Evolutionary conservation across 2,113 vertebrate species (phyloP).

Genomic region (Notechis scutatus): DNA sequence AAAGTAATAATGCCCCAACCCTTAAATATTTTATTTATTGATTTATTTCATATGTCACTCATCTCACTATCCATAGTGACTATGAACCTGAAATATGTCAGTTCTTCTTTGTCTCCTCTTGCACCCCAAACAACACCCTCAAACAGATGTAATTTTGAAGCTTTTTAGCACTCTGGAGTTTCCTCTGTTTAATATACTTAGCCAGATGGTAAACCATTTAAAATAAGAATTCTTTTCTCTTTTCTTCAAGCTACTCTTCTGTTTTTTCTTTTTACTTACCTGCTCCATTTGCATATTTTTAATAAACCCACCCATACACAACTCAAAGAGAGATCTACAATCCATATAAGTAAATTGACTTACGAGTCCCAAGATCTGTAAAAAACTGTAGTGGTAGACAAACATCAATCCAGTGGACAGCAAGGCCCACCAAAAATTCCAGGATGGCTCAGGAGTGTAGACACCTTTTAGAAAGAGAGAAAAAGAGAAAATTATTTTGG

Average conservation of each 20-base stretch:
- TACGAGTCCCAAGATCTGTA: constrained; percentile 94
- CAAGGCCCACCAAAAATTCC: constrained; percentile 94
- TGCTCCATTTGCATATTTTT: background rate
- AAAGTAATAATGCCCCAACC: background rate
- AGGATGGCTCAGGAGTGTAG: constrained; percentile 90
- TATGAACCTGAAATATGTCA: background rate
- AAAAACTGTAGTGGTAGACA: constrained; percentile 91
- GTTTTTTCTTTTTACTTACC: background rate
- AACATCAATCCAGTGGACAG: constrained; percentile 93
- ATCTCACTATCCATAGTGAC: background rate
- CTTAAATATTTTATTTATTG: background rate
- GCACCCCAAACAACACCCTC: background rate
- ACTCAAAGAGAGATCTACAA: background rate
- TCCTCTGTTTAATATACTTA: background rate
- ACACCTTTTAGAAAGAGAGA: constrained; percentile 73
- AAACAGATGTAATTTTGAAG: background rate
- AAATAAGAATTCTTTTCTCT: background rate
- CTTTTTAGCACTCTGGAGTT: background rate
- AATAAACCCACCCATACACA: background rate
- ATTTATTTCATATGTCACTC: background rate
- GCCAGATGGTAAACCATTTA: background rate
- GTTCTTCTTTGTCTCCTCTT: background rate
- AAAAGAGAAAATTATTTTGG: background rate
- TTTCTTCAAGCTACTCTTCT: background rate
- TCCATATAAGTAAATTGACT: constrained; percentile 55